phyloP scores from a whole-genome alignment of 2,888 invertebrate species.

The Emesis castigata region DNA sequence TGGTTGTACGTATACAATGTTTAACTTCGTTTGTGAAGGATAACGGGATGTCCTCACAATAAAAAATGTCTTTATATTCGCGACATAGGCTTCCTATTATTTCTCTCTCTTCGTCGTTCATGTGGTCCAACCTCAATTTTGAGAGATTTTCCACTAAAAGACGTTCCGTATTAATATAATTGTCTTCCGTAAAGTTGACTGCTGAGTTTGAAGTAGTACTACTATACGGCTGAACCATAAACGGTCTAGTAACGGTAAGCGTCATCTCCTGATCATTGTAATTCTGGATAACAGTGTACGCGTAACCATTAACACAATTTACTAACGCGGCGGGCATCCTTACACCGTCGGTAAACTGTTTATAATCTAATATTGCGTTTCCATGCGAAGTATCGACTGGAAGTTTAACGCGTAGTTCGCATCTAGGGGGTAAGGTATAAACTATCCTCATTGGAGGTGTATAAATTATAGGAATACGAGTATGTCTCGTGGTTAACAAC shows the following conservation, averaged over 20 bases:
- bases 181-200: not conserved
- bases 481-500: constrained; percentile 23
- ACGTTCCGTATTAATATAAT: not conserved
- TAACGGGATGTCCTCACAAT: constrained; percentile 66
- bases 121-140: constrained; percentile 57
- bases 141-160: constrained; percentile 18
- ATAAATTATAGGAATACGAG: constrained; percentile 40
- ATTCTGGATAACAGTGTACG: not conserved
- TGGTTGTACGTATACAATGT: constrained; percentile 71
- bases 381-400: not conserved
- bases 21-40: constrained; percentile 67
- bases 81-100: constrained; percentile 56
- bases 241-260: not conserved
- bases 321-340: not conserved
- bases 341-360: not conserved
- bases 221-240: not conserved
- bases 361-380: not conserved
- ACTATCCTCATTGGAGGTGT: constrained; percentile 12
- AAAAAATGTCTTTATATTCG: constrained; percentile 71
- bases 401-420: not conserved
- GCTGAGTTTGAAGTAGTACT: not conserved
- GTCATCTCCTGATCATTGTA: not conserved
- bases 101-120: constrained; percentile 67
- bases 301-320: not conserved
- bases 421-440: not conserved